phyloP scores from a whole-genome alignment of 2,888 invertebrate genomes.

The Nemoura dubitans region DNA sequence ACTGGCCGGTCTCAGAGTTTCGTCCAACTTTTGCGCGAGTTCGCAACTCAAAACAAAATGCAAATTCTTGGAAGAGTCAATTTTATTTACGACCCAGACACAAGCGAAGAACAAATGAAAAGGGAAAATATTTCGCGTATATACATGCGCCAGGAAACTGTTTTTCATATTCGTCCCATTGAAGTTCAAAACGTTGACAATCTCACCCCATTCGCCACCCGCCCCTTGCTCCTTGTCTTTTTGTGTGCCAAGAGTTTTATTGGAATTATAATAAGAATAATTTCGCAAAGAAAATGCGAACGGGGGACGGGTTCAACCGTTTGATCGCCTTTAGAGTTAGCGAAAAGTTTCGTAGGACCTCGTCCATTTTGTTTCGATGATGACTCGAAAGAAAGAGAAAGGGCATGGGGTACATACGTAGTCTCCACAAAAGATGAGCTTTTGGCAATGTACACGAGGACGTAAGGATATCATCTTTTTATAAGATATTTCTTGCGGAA shows the following conservation, averaged over 20 bases:
- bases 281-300: neutral
- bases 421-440: no score
- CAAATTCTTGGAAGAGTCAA: neutral
- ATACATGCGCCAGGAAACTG: neutral
- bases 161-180: neutral
- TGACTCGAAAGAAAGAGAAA: no score
- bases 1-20: neutral
- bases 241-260: neutral
- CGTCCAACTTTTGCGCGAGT: neutral
- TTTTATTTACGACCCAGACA: neutral
- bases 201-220: no score
- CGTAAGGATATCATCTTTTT: no score
- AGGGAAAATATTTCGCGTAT: neutral
- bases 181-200: neutral
- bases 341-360: neutral
- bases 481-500: no score
- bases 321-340: neutral
- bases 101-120: conserved; percentile 8
- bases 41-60: neutral
- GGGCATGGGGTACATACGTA: no score
- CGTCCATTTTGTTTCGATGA: neutral
- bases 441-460: no score
- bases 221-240: no score
- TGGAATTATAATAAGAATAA: neutral
- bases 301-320: neutral